A percentile compares a stretch with the other conserved stretches of the same genome.
These are phyloP conservation scores for Ibidorhyncha struthersii DNA, from an alignment of 2,113 vertebrate species.

Conservation along the genomic window DNA sequence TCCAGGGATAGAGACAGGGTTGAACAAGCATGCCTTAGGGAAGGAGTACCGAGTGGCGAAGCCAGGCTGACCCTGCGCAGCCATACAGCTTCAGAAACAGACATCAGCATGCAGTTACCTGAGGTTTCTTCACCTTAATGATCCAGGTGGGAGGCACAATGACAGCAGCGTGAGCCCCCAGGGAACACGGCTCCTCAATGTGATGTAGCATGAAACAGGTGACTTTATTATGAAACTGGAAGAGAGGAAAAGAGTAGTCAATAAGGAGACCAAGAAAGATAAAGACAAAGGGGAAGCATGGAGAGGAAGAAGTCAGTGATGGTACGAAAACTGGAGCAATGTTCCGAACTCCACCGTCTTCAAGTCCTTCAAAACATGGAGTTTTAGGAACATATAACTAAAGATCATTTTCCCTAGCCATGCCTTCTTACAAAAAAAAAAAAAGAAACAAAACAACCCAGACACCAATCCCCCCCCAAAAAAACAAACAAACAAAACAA, in stretches of 20 bases:
- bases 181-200: slow-evolving; percentile 95
- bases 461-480: not conserved
- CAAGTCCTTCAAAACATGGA: not conserved
- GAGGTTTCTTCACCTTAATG: slow-evolving; percentile 98
- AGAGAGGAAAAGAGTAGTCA: not conserved
- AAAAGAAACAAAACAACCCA: not conserved
- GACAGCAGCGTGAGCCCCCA: slow-evolving; percentile 94
- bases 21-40: slow-evolving; percentile 47
- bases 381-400: not conserved
- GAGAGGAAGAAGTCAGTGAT: not conserved
- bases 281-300: not conserved
- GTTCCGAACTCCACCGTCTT: not conserved
- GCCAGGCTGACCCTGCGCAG: slow-evolving; percentile 33
- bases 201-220: slow-evolving; percentile 99
- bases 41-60: not conserved
- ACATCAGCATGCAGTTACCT: slow-evolving; percentile 83
- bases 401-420: not conserved
- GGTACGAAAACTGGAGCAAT: not conserved
- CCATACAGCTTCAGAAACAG: slow-evolving; percentile 61
- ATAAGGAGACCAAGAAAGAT: not conserved
- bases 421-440: not conserved
- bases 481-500: not conserved
- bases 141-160: slow-evolving; percentile 98
- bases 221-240: slow-evolving; percentile 98
- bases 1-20: not conserved